Evolutionary conservation across 2,888 invertebrate species (phyloP).

Genomic region (Cephus pulcher): DNA sequence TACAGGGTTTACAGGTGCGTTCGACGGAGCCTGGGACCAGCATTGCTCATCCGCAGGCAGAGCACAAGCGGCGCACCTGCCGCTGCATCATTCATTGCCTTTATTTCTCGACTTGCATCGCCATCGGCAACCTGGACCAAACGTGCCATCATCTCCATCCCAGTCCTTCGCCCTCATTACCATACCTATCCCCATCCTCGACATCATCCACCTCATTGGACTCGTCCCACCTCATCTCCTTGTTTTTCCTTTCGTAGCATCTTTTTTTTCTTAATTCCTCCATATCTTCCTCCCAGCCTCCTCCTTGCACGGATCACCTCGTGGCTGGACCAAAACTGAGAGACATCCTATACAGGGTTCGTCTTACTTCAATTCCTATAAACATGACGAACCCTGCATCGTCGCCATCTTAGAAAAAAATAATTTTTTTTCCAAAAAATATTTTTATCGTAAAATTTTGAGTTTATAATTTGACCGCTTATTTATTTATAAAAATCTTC

Average conservation of each 20-base stretch:
- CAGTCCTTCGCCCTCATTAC: constrained; percentile 28
- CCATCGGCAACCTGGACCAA: constrained; percentile 30
- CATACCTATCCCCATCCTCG: constrained; percentile 24
- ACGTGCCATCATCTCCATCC: constrained; percentile 29
- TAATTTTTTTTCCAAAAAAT: too few relatives aligned
- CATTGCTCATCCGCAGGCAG: constrained; percentile 50
- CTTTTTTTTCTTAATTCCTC: background rate
- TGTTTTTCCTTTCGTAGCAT: background rate
- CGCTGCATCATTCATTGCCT: constrained; percentile 55
- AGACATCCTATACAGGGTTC: background rate
- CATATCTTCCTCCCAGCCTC: background rate
- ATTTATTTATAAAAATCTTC: background rate
- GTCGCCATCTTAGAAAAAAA: too few relatives aligned
- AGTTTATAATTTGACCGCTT: too few relatives aligned
- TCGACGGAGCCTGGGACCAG: constrained; percentile 49
- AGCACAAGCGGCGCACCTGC: constrained; percentile 48
- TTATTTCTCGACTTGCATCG: constrained; percentile 30
- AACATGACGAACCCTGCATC: too few relatives aligned
- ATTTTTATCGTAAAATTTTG: too few relatives aligned
- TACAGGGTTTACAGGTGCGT: constrained; percentile 38
- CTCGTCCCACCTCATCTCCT: constrained; percentile 9
- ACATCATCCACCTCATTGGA: constrained; percentile 9
- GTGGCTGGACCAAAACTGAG: background rate
- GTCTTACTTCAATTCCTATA: background rate
- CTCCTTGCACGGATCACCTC: background rate